Base-by-base conservation (phyloP, 2,888 invertebrate species). In the Phoenoteleia sp. region DNA sequence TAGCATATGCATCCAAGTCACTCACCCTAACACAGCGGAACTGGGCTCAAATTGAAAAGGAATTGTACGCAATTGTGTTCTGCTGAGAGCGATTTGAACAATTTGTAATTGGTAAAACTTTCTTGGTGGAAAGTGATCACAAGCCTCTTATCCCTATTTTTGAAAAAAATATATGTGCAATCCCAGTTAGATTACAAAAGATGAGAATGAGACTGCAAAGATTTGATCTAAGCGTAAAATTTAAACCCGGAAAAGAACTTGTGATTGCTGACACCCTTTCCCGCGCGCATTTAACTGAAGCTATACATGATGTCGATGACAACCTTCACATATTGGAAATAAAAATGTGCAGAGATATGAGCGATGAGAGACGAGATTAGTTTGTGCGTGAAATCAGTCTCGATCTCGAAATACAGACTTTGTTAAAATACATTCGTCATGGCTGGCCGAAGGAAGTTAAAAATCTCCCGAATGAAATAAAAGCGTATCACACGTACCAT, bases 71-170 rank as follows among this genome's bases (percentile, higher is more conserved):
- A 47, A 72, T 87, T 7, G 85, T 87, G 4, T 81, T 67, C 23
- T 87, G 87, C 0, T 86, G 86, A 47, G 83, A 85, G 27, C 49
- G 77, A 45, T 87, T 86, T 29, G 58, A 72, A 9, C 79, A 88
- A 33, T 86, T 79, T 36, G 58, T 87, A 4, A 6, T 54, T 1
- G 87, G 85, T 11, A 87, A 52, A 86, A 67, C 54, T 56, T 69
- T 90, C 11, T 74, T 15, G 29, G 86, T 91, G 25, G 88, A 91
- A 84, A 90, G 88, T 5, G 89, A 92, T 80, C 91, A 91, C 58
- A 88, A 87, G 76, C 90, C 91, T n/a, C 54, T 71, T 0, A 54
- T 71, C 2, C 71, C 77, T 1, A 77, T 83, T 23, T 47, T 77
- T 39, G 66, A 25, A 52, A 83, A 74, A 60, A 56, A 56, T 3